A percentile compares a stretch with the other conserved stretches of the same genome.
Conservation (phyloP, 2,888 invertebrate species). For the Yponomeuta cagnagella region DNA sequence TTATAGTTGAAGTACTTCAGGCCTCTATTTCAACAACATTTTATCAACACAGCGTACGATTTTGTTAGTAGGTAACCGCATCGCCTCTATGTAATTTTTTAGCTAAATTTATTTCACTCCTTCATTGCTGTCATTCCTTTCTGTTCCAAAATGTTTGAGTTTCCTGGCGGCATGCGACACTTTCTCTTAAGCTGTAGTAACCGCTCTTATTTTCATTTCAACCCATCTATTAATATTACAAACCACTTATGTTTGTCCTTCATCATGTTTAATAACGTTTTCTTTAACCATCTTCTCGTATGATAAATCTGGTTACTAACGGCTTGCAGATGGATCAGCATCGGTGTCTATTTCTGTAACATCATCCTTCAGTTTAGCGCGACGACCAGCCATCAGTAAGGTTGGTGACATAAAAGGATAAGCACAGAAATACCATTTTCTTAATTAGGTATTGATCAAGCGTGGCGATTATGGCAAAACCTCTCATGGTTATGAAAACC, state of each 20-base stretch:
- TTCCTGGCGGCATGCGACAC: no score
- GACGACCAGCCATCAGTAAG: constrained; percentile 29
- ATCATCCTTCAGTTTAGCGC: constrained; percentile 33
- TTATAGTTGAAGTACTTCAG: not conserved
- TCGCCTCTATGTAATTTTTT: not conserved
- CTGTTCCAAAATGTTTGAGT: no score
- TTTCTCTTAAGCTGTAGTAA: not conserved
- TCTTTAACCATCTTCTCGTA: not conserved
- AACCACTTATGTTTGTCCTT: not conserved
- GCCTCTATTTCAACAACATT: not conserved
- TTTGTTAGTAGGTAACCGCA: no score
- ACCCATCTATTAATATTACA: not conserved
- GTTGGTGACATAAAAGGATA: not conserved
- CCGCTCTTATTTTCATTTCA: not conserved
- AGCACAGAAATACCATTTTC: not conserved
- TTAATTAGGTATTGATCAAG: no score
- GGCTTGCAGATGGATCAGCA: constrained; percentile 19
- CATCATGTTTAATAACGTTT: not conserved
- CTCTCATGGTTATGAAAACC: no score
- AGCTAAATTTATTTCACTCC: not conserved
- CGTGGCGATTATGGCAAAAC: no score
- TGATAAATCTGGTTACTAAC: not conserved
- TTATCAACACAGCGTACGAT: no score
- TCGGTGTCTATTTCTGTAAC: constrained; percentile 37
- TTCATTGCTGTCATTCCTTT: no score